These are phyloP conservation scores for Micropoecilia bifurca DNA, from an alignment of 2,797 vertebrate genomes.

Conservation along the genomic window DNA sequence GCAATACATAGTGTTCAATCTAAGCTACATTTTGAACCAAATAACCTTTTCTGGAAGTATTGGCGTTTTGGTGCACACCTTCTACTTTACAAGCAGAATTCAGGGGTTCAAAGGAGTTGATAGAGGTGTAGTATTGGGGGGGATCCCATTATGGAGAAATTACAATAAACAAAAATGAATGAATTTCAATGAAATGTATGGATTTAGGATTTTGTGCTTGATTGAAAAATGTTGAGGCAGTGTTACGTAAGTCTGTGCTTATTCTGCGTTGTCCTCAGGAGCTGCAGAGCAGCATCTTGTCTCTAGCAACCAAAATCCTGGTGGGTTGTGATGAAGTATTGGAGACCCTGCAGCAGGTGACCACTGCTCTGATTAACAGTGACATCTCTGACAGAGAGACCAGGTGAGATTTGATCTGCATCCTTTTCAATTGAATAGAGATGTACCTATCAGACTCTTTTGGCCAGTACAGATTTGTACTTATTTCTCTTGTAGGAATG, in stretches of 20 bases:
- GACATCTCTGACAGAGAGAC: slow-evolving; percentile 91
- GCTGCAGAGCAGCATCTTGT: slow-evolving; percentile 94
- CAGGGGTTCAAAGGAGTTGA: not conserved
- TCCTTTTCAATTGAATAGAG: not conserved
- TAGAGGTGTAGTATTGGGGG: not conserved
- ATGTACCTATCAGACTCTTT: not conserved
- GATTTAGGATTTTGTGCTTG: not conserved
- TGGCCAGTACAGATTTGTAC: not conserved
- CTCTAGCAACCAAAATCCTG: slow-evolving; percentile 94
- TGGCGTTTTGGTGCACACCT: not conserved
- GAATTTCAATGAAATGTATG: not conserved
- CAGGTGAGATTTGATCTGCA: slow-evolving; percentile 80
- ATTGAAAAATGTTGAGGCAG: slow-evolving; percentile 46
- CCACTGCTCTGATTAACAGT: slow-evolving; percentile 95
- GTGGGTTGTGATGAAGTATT: slow-evolving; percentile 97
- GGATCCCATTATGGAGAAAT: not conserved
- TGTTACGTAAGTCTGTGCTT: slow-evolving; percentile 77
- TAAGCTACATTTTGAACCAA: not conserved
- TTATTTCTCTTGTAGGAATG: not conserved
- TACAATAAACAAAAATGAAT: not conserved
- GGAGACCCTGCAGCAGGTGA: slow-evolving; percentile 97
- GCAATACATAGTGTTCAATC: not conserved
- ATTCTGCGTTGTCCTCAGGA: slow-evolving; percentile 83
- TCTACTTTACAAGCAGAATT: not conserved
- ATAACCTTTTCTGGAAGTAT: not conserved